A percentile compares a stretch with the other conserved stretches of the same genome.
Conservation (phyloP, 64 coral and sea anemone genomes). For the Acropora yongei region DNA sequence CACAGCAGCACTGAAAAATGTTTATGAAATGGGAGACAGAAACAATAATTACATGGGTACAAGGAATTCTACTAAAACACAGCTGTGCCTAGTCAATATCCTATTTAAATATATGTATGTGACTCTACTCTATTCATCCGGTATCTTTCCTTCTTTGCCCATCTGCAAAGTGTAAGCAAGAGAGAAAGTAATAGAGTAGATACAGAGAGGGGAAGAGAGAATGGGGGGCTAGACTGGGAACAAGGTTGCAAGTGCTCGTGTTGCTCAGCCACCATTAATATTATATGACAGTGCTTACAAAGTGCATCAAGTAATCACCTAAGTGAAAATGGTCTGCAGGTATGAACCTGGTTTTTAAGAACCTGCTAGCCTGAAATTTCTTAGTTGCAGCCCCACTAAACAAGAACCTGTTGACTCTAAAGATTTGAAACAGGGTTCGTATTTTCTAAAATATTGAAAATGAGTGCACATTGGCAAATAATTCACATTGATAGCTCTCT, state of each 20-base stretch:
- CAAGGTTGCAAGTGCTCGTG: background rate
- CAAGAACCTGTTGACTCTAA: too few relatives aligned
- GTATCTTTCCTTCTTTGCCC: too few relatives aligned
- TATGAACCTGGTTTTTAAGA: background rate
- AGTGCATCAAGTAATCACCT: background rate
- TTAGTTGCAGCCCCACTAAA: too few relatives aligned
- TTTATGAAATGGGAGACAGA: background rate
- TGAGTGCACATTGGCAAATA: too few relatives aligned
- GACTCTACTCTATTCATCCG: too few relatives aligned
- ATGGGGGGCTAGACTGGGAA: background rate
- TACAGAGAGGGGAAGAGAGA: constrained; percentile 2
- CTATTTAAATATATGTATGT: constrained; percentile 2
- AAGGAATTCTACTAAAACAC: background rate
- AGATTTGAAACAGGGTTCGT: too few relatives aligned
- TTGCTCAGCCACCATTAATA: background rate
- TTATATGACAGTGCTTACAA: constrained; percentile 1
- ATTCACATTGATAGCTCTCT: too few relatives aligned
- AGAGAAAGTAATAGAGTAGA: too few relatives aligned
- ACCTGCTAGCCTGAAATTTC: too few relatives aligned
- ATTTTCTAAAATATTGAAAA: too few relatives aligned
- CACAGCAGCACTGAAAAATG: constrained; percentile 2
- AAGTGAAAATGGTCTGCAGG: constrained; percentile 3
- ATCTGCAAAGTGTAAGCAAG: too few relatives aligned
- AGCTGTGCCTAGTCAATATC: background rate
- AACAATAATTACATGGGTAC: constrained; percentile 8